Percentiles rank a stretch among this genome's conserved stretches.
phyloP scores from a whole-genome alignment of 2,113 vertebrate genomes.

The Caretta caretta region DNA sequence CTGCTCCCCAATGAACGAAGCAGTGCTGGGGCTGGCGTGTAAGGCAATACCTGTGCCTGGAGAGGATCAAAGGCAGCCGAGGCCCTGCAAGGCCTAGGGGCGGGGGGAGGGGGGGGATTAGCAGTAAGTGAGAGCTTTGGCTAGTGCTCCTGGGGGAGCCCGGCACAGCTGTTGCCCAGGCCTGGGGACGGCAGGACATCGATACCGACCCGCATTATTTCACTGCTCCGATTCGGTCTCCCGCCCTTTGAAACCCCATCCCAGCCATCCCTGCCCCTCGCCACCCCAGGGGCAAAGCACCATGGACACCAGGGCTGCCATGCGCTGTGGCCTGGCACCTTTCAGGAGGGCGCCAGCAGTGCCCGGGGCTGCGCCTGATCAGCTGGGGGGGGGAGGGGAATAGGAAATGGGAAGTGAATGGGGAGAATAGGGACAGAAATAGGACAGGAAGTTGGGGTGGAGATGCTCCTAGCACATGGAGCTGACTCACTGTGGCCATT shows the following conservation, averaged over 20 bases:
- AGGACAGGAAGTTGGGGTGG: neutral
- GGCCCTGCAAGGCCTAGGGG: neutral
- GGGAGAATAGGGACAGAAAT: neutral
- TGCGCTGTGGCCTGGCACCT: neutral
- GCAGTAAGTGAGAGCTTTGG: neutral
- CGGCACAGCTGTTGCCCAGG: neutral
- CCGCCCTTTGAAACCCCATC: neutral
- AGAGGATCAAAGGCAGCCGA: neutral
- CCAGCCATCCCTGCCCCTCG: neutral
- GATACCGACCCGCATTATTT: neutral
- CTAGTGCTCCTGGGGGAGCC: neutral
- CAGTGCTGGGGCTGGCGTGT: neutral
- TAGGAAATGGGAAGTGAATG: neutral
- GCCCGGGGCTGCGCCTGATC: neutral
- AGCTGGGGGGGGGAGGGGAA: neutral
- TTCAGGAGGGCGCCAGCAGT: neutral
- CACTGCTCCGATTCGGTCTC: neutral
- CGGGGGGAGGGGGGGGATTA: neutral
- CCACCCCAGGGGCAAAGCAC: neutral
- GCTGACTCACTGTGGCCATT: neutral
- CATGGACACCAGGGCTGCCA: neutral
- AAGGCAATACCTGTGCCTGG: neutral
- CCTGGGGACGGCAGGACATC: neutral
- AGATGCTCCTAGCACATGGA: neutral
- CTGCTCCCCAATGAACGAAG: conserved; percentile 2